These are phyloP conservation scores for Aspidiotus destructor DNA, from an alignment of 2,888 invertebrate species.

Conservation along the genomic window DNA sequence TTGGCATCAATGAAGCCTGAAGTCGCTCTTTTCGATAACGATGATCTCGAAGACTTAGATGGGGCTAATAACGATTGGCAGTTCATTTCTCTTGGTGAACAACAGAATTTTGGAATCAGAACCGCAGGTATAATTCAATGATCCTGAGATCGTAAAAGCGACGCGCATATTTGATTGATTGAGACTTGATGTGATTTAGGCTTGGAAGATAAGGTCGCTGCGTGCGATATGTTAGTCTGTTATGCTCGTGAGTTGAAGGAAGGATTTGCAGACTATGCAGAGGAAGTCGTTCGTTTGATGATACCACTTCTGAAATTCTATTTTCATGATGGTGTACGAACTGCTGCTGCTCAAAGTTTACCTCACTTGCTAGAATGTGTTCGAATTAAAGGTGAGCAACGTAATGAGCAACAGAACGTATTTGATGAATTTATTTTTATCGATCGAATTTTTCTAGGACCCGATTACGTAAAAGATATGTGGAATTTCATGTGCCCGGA, in stretches of 20 bases:
- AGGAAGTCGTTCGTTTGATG: constrained; percentile 72
- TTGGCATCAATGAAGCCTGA: constrained; percentile 90
- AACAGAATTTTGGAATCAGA: constrained; percentile 88
- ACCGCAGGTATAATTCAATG: constrained; percentile 56
- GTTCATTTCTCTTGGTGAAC: constrained; percentile 85
- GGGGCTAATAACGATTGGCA: constrained; percentile 80
- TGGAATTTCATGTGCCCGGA: constrained; percentile 84
- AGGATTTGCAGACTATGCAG: constrained; percentile 64
- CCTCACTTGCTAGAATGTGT: constrained; percentile 82
- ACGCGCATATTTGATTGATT: neutral
- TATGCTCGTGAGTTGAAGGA: constrained; percentile 89
- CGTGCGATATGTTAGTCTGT: constrained; percentile 92
- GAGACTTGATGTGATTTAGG: constrained; percentile 44
- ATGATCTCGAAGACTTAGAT: constrained; percentile 71
- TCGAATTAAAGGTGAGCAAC: constrained; percentile 56
- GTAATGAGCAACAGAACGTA: neutral
- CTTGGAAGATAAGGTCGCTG: constrained; percentile 90
- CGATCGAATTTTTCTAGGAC: constrained; percentile 40
- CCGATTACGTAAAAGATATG: constrained; percentile 58
- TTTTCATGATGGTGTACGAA: constrained; percentile 86
- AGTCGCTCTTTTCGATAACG: constrained; percentile 78
- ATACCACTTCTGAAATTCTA: constrained; percentile 86
- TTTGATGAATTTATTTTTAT: neutral
- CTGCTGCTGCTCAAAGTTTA: constrained; percentile 82
- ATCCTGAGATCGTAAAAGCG: neutral